Percentiles rank a stretch among this genome's conserved stretches.
phyloP scores from a whole-genome alignment of 1,140 invertebrate species.

The Temnothorax longispinosus region DNA sequence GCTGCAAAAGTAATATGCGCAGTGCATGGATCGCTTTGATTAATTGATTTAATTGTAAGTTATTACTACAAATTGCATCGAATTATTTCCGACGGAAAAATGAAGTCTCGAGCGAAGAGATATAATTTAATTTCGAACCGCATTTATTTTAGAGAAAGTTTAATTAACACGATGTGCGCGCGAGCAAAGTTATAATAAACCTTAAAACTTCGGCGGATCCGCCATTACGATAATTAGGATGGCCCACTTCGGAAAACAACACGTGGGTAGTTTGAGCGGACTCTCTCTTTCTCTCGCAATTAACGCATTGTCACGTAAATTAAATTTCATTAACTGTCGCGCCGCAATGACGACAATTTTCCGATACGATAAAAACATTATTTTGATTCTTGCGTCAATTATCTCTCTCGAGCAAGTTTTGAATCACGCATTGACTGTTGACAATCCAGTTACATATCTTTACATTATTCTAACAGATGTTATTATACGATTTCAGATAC shows the following conservation, averaged over 20 bases:
- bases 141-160: slow-evolving; percentile 46
- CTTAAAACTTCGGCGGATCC: slow-evolving; percentile 47
- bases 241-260: slow-evolving; percentile 45
- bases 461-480: not conserved
- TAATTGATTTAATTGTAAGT: slow-evolving; percentile 29
- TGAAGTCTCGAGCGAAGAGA: not conserved
- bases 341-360: not conserved
- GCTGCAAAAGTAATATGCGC: not conserved
- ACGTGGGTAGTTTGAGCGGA: slow-evolving; percentile 11
- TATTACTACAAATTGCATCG: not conserved
- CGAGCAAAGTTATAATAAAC: slow-evolving; percentile 54
- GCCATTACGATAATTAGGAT: slow-evolving; percentile 57
- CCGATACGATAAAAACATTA: not conserved
- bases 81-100: slow-evolving; percentile 31
- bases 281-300: not conserved
- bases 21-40: not conserved
- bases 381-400: not conserved
- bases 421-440: not conserved
- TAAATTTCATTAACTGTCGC: slow-evolving; percentile 20
- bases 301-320: slow-evolving; percentile 1
- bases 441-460: not conserved
- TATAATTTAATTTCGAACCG: slow-evolving; percentile 33
- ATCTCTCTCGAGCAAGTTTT: not conserved
- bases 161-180: slow-evolving; percentile 33
- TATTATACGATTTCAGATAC: not conserved